phyloP scores from a whole-genome alignment of 2,113 vertebrate species.

The Callospermophilus lateralis region DNA sequence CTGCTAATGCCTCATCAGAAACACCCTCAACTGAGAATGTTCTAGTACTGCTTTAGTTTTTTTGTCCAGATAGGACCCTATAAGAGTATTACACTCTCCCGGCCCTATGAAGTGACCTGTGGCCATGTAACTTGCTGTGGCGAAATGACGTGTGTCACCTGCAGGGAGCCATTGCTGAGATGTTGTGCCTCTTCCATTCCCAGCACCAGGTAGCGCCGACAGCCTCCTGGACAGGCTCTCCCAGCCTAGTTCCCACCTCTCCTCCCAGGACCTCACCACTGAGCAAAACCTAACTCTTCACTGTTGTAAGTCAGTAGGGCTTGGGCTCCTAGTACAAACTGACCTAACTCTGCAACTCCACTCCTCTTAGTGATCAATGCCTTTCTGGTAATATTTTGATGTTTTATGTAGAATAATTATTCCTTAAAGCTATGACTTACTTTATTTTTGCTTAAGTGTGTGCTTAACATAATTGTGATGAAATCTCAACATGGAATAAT shows the following conservation, averaged over 20 bases:
- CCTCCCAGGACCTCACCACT: accelerated
- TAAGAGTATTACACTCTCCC: accelerated
- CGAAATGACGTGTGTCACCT: accelerated
- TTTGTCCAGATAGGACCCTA: not conserved
- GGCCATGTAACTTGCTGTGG: not conserved
- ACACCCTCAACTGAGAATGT: accelerated
- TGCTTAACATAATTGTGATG: not conserved
- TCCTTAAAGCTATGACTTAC: not conserved
- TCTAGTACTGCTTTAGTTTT: not conserved
- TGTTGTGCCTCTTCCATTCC: accelerated
- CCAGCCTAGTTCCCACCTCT: not conserved
- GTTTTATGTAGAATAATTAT: not conserved
- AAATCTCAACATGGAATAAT: not conserved
- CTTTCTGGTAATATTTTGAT: not conserved
- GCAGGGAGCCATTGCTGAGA: not conserved
- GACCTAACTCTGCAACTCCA: accelerated
- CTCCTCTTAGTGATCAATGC: not conserved
- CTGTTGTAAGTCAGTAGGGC: accelerated
- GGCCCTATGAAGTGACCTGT: not conserved
- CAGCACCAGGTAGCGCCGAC: accelerated
- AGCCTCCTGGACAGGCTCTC: not conserved
- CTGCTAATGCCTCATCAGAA: accelerated
- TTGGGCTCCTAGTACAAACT: no score
- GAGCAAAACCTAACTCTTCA: not conserved
- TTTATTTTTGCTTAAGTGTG: not conserved